A percentile compares a stretch with the other conserved stretches of the same genome.
Conservation (phyloP, 2,113 vertebrate species). For the Elanus axillaris region DNA sequence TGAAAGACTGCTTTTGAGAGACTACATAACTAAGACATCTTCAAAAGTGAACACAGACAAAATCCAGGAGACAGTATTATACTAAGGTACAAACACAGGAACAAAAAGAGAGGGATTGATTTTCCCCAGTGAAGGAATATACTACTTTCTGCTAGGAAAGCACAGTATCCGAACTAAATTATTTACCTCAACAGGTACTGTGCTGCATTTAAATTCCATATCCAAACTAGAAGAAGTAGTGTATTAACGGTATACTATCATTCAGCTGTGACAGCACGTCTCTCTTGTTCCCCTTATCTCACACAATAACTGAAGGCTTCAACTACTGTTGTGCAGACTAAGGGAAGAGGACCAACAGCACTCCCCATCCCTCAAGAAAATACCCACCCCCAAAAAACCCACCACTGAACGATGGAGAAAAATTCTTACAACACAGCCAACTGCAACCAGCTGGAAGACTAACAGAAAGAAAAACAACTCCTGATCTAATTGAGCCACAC, state of each 20-base stretch:
- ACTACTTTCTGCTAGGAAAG: background rate
- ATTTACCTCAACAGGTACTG: background rate
- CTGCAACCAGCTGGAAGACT: background rate
- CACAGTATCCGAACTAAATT: background rate
- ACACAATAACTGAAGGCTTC: background rate
- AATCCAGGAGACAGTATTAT: background rate
- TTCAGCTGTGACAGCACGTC: background rate
- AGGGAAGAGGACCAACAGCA: background rate
- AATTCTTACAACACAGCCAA: background rate
- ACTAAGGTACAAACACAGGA: background rate
- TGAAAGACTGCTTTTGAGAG: background rate
- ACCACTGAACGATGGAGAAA: background rate
- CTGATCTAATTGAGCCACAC: background rate
- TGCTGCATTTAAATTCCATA: background rate
- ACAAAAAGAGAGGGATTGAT: background rate
- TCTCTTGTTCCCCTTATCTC: no score
- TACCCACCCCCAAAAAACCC: no score
- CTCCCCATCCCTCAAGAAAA: no score
- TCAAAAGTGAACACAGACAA: background rate
- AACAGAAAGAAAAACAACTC: background rate
- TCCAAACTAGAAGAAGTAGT: background rate
- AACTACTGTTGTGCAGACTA: background rate
- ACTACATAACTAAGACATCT: background rate
- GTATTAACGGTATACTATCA: background rate
- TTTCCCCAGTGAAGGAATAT: background rate